Base-by-base conservation (phyloP, 2,797 vertebrate species). In the Acanthurus leucopareius region DNA sequence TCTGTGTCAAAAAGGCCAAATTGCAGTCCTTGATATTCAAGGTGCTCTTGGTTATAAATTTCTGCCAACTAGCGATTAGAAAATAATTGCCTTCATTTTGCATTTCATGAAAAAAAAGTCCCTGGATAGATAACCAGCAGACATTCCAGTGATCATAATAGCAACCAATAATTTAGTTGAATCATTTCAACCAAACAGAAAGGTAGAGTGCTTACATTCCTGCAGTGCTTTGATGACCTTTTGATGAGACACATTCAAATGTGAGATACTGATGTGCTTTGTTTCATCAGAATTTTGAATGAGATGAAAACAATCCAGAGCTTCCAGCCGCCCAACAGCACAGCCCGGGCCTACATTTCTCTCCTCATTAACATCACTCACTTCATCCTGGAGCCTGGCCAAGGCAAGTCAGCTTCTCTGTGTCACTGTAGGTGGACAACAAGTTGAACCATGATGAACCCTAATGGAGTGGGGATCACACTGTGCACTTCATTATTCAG, bases 271-370 rank as follows among this genome's bases (percentile, higher is more conserved):
- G 48, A 68, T 77, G 13, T 84, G 1, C 13, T 86, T 84, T 85
- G 14, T 86, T 84, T 89, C 32, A 71, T 49, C 66, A 96, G 96
- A 71, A 89, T 95, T 82, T 44, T 95, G 71, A 87, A 90, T 53
- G 75, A 94, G 75, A 80, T 95, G 90, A 74, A 75, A 63, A 75
- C 70, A 9, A 35, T 95, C 38, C 70, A 87, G 49, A 83, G 71
- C 75, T 76, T 93, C 47, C 75, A 95, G n/a, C 88, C 92, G 0
- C 62, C 73, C 22, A 89, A 95, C 87, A 73, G 63, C 88, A 77
- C 89, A 7, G 87, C 87, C n/a, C 78, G 77, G 47, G 25, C 79
- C 72, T 92, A 88, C 76, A 2, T 95, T 17, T 91, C 91, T 53
- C 3, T 62, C 14, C 57, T 94, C 56, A 84, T 91, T 78, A 79